Base-by-base conservation (phyloP, 2,888 invertebrate genomes). In the Scrobipalpa atriplicella region DNA sequence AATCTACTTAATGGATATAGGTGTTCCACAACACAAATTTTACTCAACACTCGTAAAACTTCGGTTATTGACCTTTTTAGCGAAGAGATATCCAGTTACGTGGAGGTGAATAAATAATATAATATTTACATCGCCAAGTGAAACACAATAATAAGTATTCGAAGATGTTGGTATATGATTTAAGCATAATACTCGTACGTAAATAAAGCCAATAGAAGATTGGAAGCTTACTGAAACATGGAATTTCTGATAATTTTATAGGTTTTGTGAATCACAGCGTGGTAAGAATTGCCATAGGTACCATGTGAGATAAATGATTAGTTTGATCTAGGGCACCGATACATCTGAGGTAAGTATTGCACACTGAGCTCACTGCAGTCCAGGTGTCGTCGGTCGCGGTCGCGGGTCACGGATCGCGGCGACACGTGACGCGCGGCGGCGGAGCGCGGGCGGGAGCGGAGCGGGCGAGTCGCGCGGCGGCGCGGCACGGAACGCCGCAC, bases 401-500 rank as follows among this genome's bases (percentile, higher is more conserved):
- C 62, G 41, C 56, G 41, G 65, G 63, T 54, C 62, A 60, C 18
- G 29, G 13, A 19, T 54, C 54, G 18, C 41, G 41, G 18, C 19
- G 43, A 5, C 62, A 58, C 62, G 62, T 56, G 64, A 62, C 64
- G 56, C 62, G 64, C 18, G 29, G 29, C 63, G 64, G 64, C 63
- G 64, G 64, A 38, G 39, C 67, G 61, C 66, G 64, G 65, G 47
- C 68, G n/a, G 16, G 36, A 36, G 60, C 16, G 39, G 38, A 9
- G 54, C 38, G 60, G 38, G 60, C 39, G 65, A 61, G 69, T 60
- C 67, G 68, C 68, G 21, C 70, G 58, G 67, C 69, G 63, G 66
- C 66, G 58, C 67, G 69, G 64, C 72, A 62, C 70, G 51, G 67
- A 41, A 66, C 71, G 68, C 67, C 56, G 63, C 69, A 66, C 61